Conservation (phyloP, 1,140 invertebrate genomes). For the Bombus ignitus region DNA sequence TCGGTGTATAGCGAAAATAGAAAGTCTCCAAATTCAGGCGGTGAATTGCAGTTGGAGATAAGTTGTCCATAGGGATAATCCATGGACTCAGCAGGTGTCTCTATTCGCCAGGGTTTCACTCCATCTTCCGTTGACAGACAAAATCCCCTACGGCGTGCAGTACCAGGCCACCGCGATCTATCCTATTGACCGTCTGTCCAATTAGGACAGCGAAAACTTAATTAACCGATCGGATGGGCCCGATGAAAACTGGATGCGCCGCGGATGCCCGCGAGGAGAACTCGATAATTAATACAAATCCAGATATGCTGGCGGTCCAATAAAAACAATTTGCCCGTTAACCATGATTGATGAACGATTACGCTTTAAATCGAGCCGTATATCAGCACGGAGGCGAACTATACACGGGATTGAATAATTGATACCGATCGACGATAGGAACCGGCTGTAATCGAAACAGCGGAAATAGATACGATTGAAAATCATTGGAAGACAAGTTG, state of each 20-base stretch:
- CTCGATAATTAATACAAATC: slow-evolving; percentile 63
- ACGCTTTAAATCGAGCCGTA: slow-evolving; percentile 3
- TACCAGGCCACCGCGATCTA: slow-evolving; percentile 67
- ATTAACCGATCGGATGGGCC: slow-evolving; percentile 72
- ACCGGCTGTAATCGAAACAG: neutral
- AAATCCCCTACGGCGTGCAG: slow-evolving; percentile 73
- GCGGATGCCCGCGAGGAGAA: slow-evolving; percentile 56
- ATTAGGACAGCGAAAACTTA: slow-evolving; percentile 80
- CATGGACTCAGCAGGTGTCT: slow-evolving; percentile 79
- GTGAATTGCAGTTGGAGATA: slow-evolving; percentile 63
- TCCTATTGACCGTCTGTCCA: slow-evolving; percentile 74
- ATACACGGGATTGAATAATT: slow-evolving; percentile 31
- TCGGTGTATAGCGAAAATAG: neutral
- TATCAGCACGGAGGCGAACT: neutral
- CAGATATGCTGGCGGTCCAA: slow-evolving; percentile 3
- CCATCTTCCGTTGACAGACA: slow-evolving; percentile 82
- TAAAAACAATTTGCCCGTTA: slow-evolving; percentile 47
- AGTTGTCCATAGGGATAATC: slow-evolving; percentile 75
- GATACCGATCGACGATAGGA: neutral
- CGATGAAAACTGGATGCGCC: slow-evolving; percentile 65
- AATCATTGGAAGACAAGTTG: slow-evolving; percentile 12
- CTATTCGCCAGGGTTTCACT: slow-evolving; percentile 80
- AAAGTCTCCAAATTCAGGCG: slow-evolving; percentile 37
- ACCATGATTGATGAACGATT: slow-evolving; percentile 49
- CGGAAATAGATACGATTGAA: slow-evolving; percentile 12